Evolutionary conservation across 2,888 invertebrate species (phyloP).

Genomic region (Sicus ferrugineus): DNA sequence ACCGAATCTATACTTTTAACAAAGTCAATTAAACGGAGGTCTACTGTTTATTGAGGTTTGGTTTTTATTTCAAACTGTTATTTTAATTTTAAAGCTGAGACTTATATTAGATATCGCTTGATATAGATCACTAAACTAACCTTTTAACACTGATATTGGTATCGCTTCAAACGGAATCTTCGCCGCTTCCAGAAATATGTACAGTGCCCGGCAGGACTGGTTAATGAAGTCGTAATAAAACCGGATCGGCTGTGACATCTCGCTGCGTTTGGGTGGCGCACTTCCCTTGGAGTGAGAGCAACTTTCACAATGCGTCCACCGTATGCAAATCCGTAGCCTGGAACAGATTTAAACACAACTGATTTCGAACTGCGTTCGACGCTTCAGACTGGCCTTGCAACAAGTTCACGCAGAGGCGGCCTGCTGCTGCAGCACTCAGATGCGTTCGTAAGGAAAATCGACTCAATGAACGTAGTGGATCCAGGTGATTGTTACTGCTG

Average conservation of each 20-base stretch:
- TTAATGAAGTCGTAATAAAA: constrained; percentile 79
- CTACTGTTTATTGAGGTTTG: too few relatives aligned
- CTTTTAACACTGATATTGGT: constrained; percentile 71
- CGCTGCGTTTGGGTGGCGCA: background rate
- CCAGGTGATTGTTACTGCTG: background rate
- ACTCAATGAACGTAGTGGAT: background rate
- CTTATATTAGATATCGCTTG: too few relatives aligned
- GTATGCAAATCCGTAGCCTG: background rate
- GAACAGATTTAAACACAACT: background rate
- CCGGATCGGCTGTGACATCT: constrained; percentile 67
- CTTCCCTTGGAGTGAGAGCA: background rate
- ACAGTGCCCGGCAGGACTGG: constrained; percentile 78
- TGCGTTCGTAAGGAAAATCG: background rate
- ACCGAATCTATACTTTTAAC: too few relatives aligned
- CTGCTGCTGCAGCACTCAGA: background rate
- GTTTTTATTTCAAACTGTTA: too few relatives aligned
- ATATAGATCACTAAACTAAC: constrained; percentile 63
- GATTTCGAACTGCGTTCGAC: constrained; percentile 8
- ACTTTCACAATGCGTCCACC: constrained; percentile 11
- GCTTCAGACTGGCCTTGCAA: constrained; percentile 5
- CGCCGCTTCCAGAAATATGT: constrained; percentile 73
- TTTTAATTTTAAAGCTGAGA: too few relatives aligned
- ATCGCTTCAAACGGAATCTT: constrained; percentile 73
- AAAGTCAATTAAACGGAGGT: too few relatives aligned
- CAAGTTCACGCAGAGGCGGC: constrained; percentile 4